A percentile compares a stretch with the other conserved stretches of the same genome.
Conservation (phyloP, 2,113 vertebrate species). For the Chaetops frenatus region DNA sequence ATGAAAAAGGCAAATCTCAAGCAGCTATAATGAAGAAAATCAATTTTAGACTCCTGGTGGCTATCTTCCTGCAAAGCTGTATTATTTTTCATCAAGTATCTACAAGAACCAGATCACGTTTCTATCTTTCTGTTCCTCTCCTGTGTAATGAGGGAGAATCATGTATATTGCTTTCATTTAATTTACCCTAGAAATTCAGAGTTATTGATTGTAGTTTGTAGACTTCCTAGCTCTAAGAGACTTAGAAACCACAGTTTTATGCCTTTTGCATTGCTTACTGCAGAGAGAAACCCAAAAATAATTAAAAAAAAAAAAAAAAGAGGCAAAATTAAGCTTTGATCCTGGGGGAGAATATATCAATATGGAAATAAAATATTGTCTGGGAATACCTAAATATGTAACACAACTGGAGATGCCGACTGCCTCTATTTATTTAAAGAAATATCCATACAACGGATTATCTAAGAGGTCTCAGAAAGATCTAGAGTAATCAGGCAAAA, state of each 20-base stretch:
- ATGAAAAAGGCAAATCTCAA: conserved; percentile 23
- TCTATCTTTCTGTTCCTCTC: conserved; percentile 18
- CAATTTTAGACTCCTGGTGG: conserved; percentile 12
- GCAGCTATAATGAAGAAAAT: conserved; percentile 19
- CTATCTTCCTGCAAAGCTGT: conserved; percentile 14
- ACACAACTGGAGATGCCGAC: not conserved
- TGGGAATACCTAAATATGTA: not conserved
- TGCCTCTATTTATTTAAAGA: not conserved
- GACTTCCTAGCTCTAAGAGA: conserved; percentile 18
- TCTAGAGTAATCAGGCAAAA: not conserved
- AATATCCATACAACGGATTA: not conserved
- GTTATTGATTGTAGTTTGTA: conserved; percentile 35
- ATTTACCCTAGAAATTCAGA: conserved; percentile 39
- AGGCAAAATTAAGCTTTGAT: not conserved
- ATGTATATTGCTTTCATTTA: conserved; percentile 45
- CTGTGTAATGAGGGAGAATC: conserved; percentile 23
- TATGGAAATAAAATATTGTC: not conserved
- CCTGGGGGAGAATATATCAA: not conserved
- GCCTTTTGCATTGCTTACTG: not conserved
- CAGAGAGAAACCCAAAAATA: not conserved
- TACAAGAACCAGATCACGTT: conserved; percentile 1
- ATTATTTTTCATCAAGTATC: conserved; percentile 51
- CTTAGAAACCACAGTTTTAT: not conserved
- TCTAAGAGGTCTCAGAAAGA: not conserved
- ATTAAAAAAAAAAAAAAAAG: rapidly evolving